A percentile compares a stretch with the other conserved stretches of the same genome.
Evolutionary conservation across 2,888 invertebrate genomes (phyloP).

Genomic region (Cetonia aurata): DNA sequence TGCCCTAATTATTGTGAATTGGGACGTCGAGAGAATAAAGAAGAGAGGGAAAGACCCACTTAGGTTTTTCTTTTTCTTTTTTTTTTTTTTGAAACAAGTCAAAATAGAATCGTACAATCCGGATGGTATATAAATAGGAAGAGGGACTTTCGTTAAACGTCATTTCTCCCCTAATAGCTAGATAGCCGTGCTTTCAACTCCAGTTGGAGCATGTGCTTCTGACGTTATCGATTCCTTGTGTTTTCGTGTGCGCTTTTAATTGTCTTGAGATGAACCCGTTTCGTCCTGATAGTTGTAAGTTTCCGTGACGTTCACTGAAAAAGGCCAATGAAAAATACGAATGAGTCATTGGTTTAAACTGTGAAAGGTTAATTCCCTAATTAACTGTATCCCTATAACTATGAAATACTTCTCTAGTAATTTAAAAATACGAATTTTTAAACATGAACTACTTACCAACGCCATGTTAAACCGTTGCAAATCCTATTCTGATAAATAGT

Average conservation of each 20-base stretch:
- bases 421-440: too few relatives aligned
- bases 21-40: not conserved
- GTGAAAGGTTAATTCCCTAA: too few relatives aligned
- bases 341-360: too few relatives aligned
- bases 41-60: not conserved
- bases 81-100: not conserved
- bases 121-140: not conserved
- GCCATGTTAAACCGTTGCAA: not conserved
- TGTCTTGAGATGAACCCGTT: not conserved
- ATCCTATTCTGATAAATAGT: slow-evolving; percentile 14
- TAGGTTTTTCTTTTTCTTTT: not conserved
- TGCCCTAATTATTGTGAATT: slow-evolving; percentile 1
- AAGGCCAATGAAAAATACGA: too few relatives aligned
- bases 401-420: too few relatives aligned
- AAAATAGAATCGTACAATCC: slow-evolving; percentile 4
- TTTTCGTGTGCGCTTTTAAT: not conserved
- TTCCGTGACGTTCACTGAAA: too few relatives aligned
- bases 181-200: not conserved
- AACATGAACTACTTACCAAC: not conserved
- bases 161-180: not conserved
- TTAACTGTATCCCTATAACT: too few relatives aligned
- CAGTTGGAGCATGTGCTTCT: slow-evolving; percentile 5
- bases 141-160: slow-evolving; percentile 14
- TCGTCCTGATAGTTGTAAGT: too few relatives aligned
- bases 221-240: slow-evolving; percentile 5